Evolutionary conservation across 2,888 invertebrate genomes (phyloP), one percentile per base, ranked within the genome.

Genomic region (Megamerina dolium): DNA sequence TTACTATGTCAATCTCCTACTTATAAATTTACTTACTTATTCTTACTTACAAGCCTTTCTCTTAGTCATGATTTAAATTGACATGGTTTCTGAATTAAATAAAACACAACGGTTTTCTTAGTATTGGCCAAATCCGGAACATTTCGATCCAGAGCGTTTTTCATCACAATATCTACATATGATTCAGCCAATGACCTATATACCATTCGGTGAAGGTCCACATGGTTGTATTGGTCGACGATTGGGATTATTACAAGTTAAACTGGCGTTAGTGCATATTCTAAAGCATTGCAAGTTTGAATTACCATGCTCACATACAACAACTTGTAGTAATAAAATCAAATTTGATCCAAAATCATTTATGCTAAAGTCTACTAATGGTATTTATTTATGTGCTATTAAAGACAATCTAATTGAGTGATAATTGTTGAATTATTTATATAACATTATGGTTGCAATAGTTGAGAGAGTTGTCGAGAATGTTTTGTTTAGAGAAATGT

Each of bases 201-300:
- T 68, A 48, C 70, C 70, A 1, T 70, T 70, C 41, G 70, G 70
- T 4, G 54, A 51, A 5, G 70, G 71, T 4, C 66, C 67, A 3
- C 65, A 63, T 44, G 59, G 60, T 19, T 71, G 70, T 21, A 63
- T 71, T 42, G 70, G 70, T 12, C 67, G 66, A 49, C 64, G 70
- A 3, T 50, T 70, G 18, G 70, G 67, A 0, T 5, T 64, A 2
- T 46, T 70, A 5, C 67, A 68, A 46, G 49, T 64, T 0, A 66
- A 64, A 48, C 42, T 69, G 23, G 71, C 66, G 0, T 43, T 70
- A 9, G 56, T 66, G 0, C 59, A 65, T 16, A 58, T 66, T 18
- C 37, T 70, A 4, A 57, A 58, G 26, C 46, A 48, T 10, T 54
- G 48, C 34, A 45, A 49, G 2, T 63, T 72, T 2, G 53, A 59